Percentiles rank a stretch among this genome's conserved stretches.
phyloP scores from a whole-genome alignment of 2,797 vertebrate species.

The Vireo griseus region DNA sequence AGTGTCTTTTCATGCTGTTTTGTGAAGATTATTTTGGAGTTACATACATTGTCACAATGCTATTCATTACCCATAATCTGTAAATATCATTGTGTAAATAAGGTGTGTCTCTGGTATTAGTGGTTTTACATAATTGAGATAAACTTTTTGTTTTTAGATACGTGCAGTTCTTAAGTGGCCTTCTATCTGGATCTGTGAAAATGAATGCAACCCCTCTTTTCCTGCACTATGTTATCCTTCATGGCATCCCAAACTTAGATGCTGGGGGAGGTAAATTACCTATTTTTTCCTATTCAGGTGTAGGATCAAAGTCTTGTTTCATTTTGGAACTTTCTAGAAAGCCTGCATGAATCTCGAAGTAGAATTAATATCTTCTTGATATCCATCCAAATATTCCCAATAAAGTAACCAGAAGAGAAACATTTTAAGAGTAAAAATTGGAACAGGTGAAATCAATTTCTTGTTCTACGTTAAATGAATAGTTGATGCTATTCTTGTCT shows the following conservation, averaged over 20 bases:
- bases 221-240: constrained; percentile 87
- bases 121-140: background rate
- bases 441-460: background rate
- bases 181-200: constrained; percentile 90
- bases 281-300: background rate
- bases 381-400: background rate
- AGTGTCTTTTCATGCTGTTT: background rate
- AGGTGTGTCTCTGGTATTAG: background rate
- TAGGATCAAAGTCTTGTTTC: background rate
- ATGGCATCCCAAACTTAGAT: constrained; percentile 87
- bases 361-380: background rate
- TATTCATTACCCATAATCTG: background rate
- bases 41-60: background rate
- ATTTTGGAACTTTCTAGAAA: background rate
- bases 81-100: background rate
- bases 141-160: constrained; percentile 76
- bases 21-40: background rate
- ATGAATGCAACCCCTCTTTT: constrained; percentile 90
- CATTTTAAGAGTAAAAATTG: background rate
- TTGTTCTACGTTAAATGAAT: background rate
- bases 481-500: background rate
- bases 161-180: constrained; percentile 89
- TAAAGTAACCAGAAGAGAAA: background rate
- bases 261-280: constrained; percentile 78
- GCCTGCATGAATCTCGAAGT: background rate